These are phyloP conservation scores for Scomberomorus guttatus DNA, from an alignment of 2,797 vertebrate genomes.

Conservation along the genomic window DNA sequence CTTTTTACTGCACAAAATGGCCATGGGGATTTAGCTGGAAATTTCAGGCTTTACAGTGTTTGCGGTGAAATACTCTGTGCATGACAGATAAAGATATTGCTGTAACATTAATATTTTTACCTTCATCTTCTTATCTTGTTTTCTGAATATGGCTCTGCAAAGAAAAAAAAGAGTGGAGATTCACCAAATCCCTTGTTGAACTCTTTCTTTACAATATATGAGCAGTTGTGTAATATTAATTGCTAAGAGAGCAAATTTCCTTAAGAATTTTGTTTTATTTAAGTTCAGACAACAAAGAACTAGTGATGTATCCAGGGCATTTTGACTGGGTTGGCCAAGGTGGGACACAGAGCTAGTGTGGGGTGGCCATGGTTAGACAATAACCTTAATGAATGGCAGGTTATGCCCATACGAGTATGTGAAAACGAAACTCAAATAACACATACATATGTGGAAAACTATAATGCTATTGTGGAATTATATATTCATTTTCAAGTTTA, in stretches of 20 bases:
- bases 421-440: too few species aligned
- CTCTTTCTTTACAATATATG: slow-evolving; percentile 2
- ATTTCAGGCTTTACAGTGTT: slow-evolving; percentile 42
- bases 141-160: slow-evolving; percentile 18
- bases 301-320: too few species aligned
- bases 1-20: slow-evolving; percentile 55
- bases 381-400: too few species aligned
- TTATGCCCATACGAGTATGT: too few species aligned
- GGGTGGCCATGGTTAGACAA: too few species aligned
- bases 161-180: neutral
- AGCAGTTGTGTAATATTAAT: slow-evolving; percentile 9
- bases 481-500: too few species aligned
- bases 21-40: slow-evolving; percentile 40
- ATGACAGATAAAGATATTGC: slow-evolving; percentile 56
- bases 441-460: too few species aligned
- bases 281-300: slow-evolving; percentile 12
- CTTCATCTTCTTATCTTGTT: slow-evolving; percentile 46
- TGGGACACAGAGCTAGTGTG: too few species aligned
- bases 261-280: slow-evolving; percentile 7
- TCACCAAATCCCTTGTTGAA: slow-evolving; percentile 12
- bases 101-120: slow-evolving; percentile 55
- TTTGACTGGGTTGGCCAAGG: too few species aligned
- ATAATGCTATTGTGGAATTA: too few species aligned
- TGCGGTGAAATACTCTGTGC: slow-evolving; percentile 44
- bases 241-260: slow-evolving; percentile 23